Conservation (phyloP, 2,888 invertebrate genomes). For the Drosophila testacea region DNA sequence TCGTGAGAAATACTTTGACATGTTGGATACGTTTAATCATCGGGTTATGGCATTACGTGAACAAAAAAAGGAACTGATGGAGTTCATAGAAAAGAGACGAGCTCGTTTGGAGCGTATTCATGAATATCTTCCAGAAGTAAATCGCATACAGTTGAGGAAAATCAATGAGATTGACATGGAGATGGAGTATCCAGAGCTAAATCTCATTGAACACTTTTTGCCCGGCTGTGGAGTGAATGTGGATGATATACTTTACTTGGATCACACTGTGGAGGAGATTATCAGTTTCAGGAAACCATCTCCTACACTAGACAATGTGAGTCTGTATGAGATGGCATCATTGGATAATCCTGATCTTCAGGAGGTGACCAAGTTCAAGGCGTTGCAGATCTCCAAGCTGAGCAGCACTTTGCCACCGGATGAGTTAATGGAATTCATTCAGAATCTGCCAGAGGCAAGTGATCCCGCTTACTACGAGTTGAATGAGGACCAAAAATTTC, state of each 20-base stretch:
- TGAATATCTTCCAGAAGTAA: slow-evolving; percentile 86
- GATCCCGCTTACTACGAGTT: slow-evolving; percentile 65
- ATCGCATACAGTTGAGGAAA: slow-evolving; percentile 68
- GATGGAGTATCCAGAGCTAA: slow-evolving; percentile 81
- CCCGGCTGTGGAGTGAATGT: slow-evolving; percentile 79
- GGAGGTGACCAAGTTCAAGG: slow-evolving; percentile 57
- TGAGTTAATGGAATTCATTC: slow-evolving; percentile 48
- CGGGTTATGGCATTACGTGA: slow-evolving; percentile 85
- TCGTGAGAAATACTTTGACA: slow-evolving; percentile 86
- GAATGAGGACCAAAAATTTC: slow-evolving; percentile 40
- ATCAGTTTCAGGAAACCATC: slow-evolving; percentile 1
- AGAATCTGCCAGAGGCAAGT: slow-evolving; percentile 43
- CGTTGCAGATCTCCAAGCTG: slow-evolving; percentile 61
- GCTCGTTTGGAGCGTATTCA: slow-evolving; percentile 86
- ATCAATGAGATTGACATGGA: slow-evolving; percentile 69
- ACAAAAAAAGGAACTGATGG: slow-evolving; percentile 84
- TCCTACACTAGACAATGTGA: background rate
- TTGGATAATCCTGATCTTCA: slow-evolving; percentile 41
- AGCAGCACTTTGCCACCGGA: slow-evolving; percentile 32
- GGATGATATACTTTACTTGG: slow-evolving; percentile 73
- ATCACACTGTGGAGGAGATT: slow-evolving; percentile 57
- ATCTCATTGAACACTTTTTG: slow-evolving; percentile 70
- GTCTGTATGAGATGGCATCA: slow-evolving; percentile 20
- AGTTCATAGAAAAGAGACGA: slow-evolving; percentile 77
- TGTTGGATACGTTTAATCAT: slow-evolving; percentile 86